Base-by-base conservation (phyloP, 2,113 vertebrate species). In the Ascaphus truei region DNA sequence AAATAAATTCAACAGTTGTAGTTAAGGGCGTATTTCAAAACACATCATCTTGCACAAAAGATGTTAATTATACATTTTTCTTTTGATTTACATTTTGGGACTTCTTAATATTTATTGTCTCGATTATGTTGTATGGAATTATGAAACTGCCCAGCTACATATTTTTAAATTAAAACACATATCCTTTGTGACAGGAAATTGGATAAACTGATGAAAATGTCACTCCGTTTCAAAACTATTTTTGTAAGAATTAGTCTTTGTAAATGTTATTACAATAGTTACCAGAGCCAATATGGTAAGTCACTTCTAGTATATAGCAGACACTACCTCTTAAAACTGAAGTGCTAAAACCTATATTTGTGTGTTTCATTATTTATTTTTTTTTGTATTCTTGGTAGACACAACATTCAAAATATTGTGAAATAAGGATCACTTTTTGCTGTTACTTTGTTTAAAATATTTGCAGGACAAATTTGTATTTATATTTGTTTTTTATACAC, bases 241-340 rank as follows among this genome's bases (percentile, higher is more conserved):
- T 88, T 88, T 88, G 77, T 86, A 88, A 83, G 77, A 80, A 83
- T 85, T 83, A 84, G 77, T 78, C 83, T 86, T 85, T 86, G 75
- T 86, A 85, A 83, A 76, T 80, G 85, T 85, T 85, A 82, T 74
- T 87, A 81, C 5, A 64, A 85, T 83, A 53, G 84, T 79, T 80
- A 78, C 77, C 77, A 76, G 83, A 79, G 78, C 78, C 69, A 76
- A 81, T 76, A 72, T 76, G 73, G 71, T 61, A 77, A 73, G 79
- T 82, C 82, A 76, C 79, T 83, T 80, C 78, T 79, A 80, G 81
- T 81, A 86, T 83, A 79, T 84, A 80, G 79, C 77, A 86, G 81
- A 84, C 81, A 85, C 86, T 90, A 90, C 88, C 88, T 90, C 81
- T 80, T 74, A 76, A 82, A 82, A 79, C 81, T 84, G 75, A 79